phyloP scores from a whole-genome alignment of 2,888 invertebrate genomes.

The Brachypalpus laphriformis region DNA sequence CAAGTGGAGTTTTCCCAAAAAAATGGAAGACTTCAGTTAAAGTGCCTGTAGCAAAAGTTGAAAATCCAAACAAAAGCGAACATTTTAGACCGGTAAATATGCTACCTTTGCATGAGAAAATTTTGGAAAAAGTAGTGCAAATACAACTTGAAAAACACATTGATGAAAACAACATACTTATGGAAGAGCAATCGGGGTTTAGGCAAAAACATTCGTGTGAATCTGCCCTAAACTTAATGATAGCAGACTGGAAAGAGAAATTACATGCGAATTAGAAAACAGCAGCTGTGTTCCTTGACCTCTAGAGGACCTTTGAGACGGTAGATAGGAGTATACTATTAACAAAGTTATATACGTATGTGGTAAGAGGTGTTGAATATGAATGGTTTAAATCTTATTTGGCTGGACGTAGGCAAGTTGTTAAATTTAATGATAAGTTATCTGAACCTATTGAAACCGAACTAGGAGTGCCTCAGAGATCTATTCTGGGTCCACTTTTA shows the following conservation, averaged over 20 bases:
- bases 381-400: neutral
- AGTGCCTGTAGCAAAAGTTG: neutral
- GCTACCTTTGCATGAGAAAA: neutral
- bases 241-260: no score
- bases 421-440: neutral
- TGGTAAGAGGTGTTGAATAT: neutral
- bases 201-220: no score
- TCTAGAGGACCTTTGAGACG: neutral
- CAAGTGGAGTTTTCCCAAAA: no score
- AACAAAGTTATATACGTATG: neutral
- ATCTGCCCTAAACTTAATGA: no score
- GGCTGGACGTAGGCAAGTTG: neutral
- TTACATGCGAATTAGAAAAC: no score
- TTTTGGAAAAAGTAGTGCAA: no score
- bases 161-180: no score
- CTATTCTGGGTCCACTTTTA: neutral
- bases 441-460: neutral
- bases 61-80: neutral
- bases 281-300: no score
- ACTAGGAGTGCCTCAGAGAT: conserved; percentile 7
- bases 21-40: no score
- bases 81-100: neutral
- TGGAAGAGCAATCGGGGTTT: no score
- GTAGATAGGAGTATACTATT: neutral
- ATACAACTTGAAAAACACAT: no score